Percentiles rank a stretch among this genome's conserved stretches.
Conservation (phyloP, 2,888 invertebrate genomes). For the Agonopterix subpropinquella region DNA sequence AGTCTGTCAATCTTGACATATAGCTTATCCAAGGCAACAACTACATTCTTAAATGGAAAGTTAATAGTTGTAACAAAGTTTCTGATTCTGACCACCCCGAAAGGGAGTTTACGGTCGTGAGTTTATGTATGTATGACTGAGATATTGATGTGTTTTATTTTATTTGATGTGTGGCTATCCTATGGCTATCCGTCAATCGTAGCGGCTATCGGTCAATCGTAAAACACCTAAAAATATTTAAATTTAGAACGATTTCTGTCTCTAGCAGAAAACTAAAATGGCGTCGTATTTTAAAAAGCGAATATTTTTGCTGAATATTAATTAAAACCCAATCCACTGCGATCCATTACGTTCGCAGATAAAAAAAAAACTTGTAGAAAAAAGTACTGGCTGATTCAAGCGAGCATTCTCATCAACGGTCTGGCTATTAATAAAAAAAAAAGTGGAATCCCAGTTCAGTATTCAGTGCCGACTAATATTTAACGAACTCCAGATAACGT, state of each 20-base stretch:
- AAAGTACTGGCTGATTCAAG: conserved; percentile 28
- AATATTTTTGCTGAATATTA: conserved; percentile 9
- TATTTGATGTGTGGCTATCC: conserved; percentile 30
- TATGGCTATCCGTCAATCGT: conserved; percentile 25
- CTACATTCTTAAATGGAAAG: too few relatives aligned
- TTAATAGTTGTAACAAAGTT: too few relatives aligned
- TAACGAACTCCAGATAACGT: conserved; percentile 67
- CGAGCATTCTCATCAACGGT: conserved; percentile 44
- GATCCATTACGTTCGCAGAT: conserved; percentile 43
- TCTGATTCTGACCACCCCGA: too few relatives aligned
- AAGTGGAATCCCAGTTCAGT: conserved; percentile 44
- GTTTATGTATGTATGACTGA: conserved; percentile 20
- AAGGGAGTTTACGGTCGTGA: conserved; percentile 18
- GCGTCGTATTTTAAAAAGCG: neutral
- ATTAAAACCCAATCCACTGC: conserved; percentile 22
- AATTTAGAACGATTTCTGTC: conserved; percentile 20
- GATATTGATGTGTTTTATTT: conserved; percentile 20
- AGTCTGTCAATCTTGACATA: too few relatives aligned
- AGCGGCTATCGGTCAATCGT: conserved; percentile 25
- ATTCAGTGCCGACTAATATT: conserved; percentile 55
- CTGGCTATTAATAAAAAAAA: conserved; percentile 54
- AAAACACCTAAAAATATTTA: conserved; percentile 17
- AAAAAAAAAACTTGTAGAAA: conserved; percentile 37
- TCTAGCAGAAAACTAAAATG: too few relatives aligned
- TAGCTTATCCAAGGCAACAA: too few relatives aligned